Evolutionary conservation across 2,113 vertebrate species (phyloP).

Genomic region (Campylomormyrus tamandua): DNA sequence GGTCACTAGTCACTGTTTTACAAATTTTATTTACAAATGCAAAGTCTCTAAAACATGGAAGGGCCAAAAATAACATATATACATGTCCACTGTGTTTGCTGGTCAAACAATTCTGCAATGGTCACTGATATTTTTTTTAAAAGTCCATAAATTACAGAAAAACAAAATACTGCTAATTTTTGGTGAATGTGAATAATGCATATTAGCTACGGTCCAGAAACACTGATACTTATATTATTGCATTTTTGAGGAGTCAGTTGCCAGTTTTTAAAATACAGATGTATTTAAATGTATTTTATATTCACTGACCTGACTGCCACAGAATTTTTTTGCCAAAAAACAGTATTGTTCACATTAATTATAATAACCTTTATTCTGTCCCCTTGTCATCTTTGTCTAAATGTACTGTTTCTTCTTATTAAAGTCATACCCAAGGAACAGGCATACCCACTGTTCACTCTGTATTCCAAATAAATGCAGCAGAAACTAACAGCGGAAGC

Average conservation of each 20-base stretch:
- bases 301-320: background rate
- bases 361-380: background rate
- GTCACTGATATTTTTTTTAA: background rate
- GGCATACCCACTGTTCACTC: background rate
- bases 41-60: background rate
- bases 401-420: background rate
- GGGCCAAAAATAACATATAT: background rate
- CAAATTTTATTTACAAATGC: constrained; percentile 1
- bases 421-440: background rate
- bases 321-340: background rate
- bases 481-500: background rate
- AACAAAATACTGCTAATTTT: background rate
- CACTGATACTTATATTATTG: background rate
- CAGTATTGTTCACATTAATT: background rate
- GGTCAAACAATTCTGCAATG: background rate
- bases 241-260: background rate
- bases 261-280: background rate
- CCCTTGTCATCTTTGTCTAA: background rate
- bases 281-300: background rate
- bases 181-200: background rate
- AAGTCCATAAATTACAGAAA: background rate
- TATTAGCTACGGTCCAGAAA: background rate
- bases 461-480: background rate
- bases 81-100: background rate
- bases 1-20: background rate